Evolutionary conservation across 2,797 vertebrate genomes (phyloP), one percentile per base, ranked within the genome.

Genomic region (Coregonus suidteri): DNA sequence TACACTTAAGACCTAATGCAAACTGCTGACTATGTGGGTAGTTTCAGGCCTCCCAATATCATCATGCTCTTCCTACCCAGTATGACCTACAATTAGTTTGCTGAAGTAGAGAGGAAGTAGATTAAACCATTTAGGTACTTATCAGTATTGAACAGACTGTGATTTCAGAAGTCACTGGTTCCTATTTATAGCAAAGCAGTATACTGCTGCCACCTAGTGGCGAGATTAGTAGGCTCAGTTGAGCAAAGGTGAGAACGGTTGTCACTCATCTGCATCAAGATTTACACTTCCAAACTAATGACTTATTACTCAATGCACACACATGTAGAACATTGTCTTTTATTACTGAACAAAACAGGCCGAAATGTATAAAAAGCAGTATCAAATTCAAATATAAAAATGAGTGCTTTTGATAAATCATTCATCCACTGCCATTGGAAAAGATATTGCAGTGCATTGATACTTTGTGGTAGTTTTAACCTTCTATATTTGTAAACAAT

Each of bases 121-220:
- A 7, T 25, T 31, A 5, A 34, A 66, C 64, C 20, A 59, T 20
- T 34, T 3, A 66, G 14, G 64, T 15, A 34, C 64, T 66, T 59
- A 59, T 31, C 65, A 67, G 35, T 20, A 47, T n/a, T 20, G n/a
- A 70, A 70, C 16, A 70, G 68, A 25, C 9, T 37, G 14, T 67
- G 37, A 70, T n/a, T 11, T 47, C 37, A 15, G 0, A 71, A 20
- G 34, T 70, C 69, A 75, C 7, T 4, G 47, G 15, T 25, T 35
- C 71, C 56, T 0, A 16, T 15, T 64, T 16, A 52, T 47, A 34
- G 1, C 85, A 31, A 79, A 66, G 0, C 25, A 53, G 71, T 52
- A 7, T n/a, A 54, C 30, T 89, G 83, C 77, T 80, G 80, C 90
- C 87, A 66, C 78, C 89, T 88, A 83, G 87, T 91, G 91, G 87